phyloP scores from a whole-genome alignment of 2,797 vertebrate species.

The Fistularia commersonii region DNA sequence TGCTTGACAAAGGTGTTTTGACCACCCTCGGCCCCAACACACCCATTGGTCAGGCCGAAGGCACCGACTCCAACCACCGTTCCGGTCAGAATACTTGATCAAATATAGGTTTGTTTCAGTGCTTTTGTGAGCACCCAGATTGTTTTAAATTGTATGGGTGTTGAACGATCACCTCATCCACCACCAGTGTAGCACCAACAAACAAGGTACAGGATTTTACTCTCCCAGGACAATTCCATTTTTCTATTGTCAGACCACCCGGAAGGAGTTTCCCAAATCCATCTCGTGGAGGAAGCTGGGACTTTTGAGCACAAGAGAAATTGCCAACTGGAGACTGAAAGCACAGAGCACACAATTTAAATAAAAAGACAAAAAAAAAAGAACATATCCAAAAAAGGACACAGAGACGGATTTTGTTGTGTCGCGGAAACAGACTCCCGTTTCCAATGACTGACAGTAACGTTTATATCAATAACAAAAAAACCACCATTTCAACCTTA shows the following conservation, averaged over 20 bases:
- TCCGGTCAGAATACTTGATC: conserved; percentile 64
- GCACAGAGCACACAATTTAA: conserved; percentile 70
- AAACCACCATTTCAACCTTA: conserved; percentile 80
- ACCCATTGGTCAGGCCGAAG: conserved; percentile 60
- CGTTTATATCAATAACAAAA: conserved; percentile 70
- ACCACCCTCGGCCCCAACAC: conserved; percentile 57
- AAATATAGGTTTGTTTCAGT: conserved; percentile 54
- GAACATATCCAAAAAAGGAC: conserved; percentile 35
- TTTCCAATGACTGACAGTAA: conserved; percentile 60
- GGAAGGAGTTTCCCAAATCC: conserved; percentile 38
- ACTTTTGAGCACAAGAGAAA: conserved; percentile 67
- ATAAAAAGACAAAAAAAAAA: conserved; percentile 56
- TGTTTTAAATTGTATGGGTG: conserved; percentile 61
- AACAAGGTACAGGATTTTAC: conserved; percentile 60
- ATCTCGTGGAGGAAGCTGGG: conserved; percentile 74
- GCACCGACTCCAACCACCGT: conserved; percentile 62
- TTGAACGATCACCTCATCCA: conserved; percentile 61
- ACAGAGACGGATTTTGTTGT: conserved; percentile 44
- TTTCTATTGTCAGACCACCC: conserved; percentile 42
- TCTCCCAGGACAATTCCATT: conserved; percentile 71
- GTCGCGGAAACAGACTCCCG: conserved; percentile 68
- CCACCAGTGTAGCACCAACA: conserved; percentile 68
- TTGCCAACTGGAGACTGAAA: conserved; percentile 75
- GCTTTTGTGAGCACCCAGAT: conserved; percentile 59
- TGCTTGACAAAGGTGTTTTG: conserved; percentile 76